Base-by-base conservation (phyloP, 2,113 vertebrate species). In the Thamnophis sirtalis region DNA sequence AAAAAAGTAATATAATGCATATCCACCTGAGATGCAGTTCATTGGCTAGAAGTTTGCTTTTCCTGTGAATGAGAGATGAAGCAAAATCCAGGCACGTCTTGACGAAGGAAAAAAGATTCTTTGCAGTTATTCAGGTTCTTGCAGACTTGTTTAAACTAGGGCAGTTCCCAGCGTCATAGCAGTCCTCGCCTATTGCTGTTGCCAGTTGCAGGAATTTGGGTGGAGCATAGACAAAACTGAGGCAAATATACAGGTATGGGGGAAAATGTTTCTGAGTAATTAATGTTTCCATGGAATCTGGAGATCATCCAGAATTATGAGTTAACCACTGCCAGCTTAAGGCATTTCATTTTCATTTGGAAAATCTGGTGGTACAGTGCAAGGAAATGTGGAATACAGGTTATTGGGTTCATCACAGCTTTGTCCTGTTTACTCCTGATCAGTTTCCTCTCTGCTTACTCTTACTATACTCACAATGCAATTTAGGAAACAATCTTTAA, bases 1-100 rank as follows among this genome's bases (percentile, higher is more conserved):
- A n/a, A 53, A 94, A 5, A 19, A 0, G 93, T 87, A 80, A 90
- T 85, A 93, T 94, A 84, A 95, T 58, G 73, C 87, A 93, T 60
- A 89, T 92, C 95, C 96, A 97, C 96, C 96, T 97, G 96, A 95
- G 94, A 97, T 96, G 95, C 96, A 97, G 93, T 95, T 97, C 96
- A 97, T 97, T 19, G 22, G 95, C 95, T 94, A 85, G 43, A 93
- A 93, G 84, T 95, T 93, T 94, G 92, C 90, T 94, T 96, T 88
- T 89, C 94, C 92, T 1, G 1, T 0, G 10, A 94, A 21, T 7
- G 56, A 86, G 90, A 0, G 0, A 91, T 93, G 90, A 33, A 90
- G 4, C 1, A 0, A 84, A 94, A 91, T 50, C 2, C 11, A 95
- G 91, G 86, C 93, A 93, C 84, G 92, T 94, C n/a, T 89, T 68